Percentiles rank a stretch among this genome's conserved stretches.
phyloP scores from a whole-genome alignment of 2,797 vertebrate genomes.

The Gallirallus australis region DNA sequence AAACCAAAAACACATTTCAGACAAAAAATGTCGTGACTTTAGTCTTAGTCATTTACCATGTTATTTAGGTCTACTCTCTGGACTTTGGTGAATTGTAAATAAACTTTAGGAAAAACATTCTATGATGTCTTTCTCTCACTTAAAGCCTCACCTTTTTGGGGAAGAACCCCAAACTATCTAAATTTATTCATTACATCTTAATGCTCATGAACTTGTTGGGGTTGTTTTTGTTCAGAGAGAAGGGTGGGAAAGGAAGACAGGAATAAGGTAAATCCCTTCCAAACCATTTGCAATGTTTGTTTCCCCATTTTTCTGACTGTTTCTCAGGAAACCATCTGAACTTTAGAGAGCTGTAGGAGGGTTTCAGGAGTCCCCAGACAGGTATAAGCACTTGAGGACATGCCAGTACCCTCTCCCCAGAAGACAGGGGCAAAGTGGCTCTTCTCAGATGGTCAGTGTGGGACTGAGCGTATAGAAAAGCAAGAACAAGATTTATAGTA shows the following conservation, averaged over 20 bases:
- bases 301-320: background rate
- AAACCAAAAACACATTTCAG: background rate
- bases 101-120: background rate
- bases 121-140: background rate
- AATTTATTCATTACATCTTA: background rate
- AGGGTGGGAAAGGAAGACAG: background rate
- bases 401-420: background rate
- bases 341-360: fast-evolving
- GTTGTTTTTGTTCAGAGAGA: background rate
- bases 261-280: background rate
- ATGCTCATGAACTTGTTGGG: background rate
- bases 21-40: background rate
- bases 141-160: background rate
- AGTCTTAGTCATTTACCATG: fast-evolving
- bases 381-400: background rate
- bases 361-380: background rate
- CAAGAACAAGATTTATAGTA: background rate
- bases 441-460: background rate
- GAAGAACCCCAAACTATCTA: background rate
- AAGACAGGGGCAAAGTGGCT: fast-evolving
- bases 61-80: background rate
- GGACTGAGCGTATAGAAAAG: background rate
- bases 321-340: background rate
- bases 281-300: background rate
- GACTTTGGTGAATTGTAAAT: background rate